Evolutionary conservation across 2,888 invertebrate genomes (phyloP), one percentile per base, ranked within the genome.

Genomic region (Nomada hirtipes): DNA sequence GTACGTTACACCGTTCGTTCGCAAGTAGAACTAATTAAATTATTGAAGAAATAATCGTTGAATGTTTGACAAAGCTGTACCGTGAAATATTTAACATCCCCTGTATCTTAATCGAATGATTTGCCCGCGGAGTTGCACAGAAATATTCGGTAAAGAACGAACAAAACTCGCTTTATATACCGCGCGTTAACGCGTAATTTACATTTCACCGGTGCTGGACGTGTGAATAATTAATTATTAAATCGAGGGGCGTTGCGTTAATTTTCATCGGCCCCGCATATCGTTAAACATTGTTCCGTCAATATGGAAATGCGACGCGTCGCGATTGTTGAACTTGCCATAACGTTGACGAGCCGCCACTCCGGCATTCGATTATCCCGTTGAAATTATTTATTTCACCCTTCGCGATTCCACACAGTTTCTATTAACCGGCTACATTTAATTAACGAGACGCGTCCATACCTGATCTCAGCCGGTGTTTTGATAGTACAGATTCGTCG

Each of bases 191-290:
- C 47, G 42, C 36, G 42, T 57, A 18, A 59, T 71, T 80, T 61
- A 71, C 50, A 53, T 67, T 76, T 60, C 44, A 20, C 7, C 15
- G 20, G 15, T 26, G 55, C 29, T 71, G 23, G 23, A 47, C 65
- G 42, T 52, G 75, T 13, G 75, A 75, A 70, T 80, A 80, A 82
- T 82, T 70, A 74, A 82, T 82, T 75, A 80, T 60, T 60, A 75
- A 73, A 74, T 69, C 76, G 67, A 26, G 63, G 42, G 47, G 10
- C 13, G 73, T 47, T 44, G 73, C 65, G 53, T 70, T 53, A 44
- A 67, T 71, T 65, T 71, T 65, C 71, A 60, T 36, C 60, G 44
- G 15, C 52, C 42, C n/a, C 47, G 57, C 42, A 11, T 57, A 53
- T 53, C 36, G 80, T 70, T 64, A 50, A 81, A 69, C 59, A 69